Conservation (phyloP, 2,888 invertebrate genomes). For the Lasius platythorax region DNA sequence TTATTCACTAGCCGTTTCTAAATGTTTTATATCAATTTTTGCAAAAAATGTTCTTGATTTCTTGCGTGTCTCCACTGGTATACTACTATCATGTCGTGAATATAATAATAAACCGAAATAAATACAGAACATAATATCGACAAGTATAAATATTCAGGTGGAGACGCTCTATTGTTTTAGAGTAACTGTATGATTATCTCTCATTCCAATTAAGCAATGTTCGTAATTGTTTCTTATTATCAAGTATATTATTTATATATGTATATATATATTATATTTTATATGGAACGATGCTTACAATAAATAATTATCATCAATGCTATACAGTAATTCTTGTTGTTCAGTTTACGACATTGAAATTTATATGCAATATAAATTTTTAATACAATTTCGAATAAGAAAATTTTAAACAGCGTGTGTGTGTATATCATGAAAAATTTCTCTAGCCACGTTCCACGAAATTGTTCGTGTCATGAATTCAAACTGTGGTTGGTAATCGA, state of each 20-base stretch:
- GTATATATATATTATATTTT: not conserved
- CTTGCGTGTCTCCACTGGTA: not conserved
- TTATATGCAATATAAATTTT: slow-evolving; percentile 4
- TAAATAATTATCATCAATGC: not conserved
- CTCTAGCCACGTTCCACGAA: not conserved
- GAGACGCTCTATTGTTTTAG: not conserved
- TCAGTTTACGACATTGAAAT: not conserved
- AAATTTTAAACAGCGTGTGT: not conserved
- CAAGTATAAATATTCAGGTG: not conserved
- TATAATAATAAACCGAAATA: not conserved
- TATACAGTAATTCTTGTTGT: not conserved
- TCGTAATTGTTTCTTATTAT: slow-evolving; percentile 1
- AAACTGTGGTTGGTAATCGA: not conserved
- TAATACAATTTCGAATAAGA: slow-evolving; percentile 1
- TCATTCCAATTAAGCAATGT: not conserved
- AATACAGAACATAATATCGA: not conserved
- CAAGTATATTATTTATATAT: slow-evolving; percentile 11
- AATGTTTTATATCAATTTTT: not conserved
- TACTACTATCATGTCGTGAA: not conserved
- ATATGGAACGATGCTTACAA: slow-evolving; percentile 21
- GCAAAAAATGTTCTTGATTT: slow-evolving; percentile 1
- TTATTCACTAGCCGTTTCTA: not conserved
- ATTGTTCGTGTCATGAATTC: slow-evolving; percentile 9
- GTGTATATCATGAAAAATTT: not conserved
- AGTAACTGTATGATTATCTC: not conserved